Base-by-base conservation (phyloP, 2,888 invertebrate species). In the Leucophenga montana region DNA sequence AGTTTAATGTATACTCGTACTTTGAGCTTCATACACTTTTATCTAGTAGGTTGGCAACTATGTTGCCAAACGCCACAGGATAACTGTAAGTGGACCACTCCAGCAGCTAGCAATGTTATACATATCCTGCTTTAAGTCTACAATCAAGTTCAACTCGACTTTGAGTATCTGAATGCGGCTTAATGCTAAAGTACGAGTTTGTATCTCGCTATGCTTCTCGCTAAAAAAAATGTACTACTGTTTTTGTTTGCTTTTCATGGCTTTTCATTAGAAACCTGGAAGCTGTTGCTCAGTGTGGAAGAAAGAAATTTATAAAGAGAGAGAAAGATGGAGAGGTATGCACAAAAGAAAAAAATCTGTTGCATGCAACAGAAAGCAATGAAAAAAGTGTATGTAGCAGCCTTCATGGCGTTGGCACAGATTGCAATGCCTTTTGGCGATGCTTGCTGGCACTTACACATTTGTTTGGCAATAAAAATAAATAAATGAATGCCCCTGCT, bases 231-330 rank as follows among this genome's bases (percentile, higher is more conserved):
- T 78, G 71, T 72, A 78, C 78, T 77, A 73, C 72, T 74, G 72
- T 73, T 79, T 77, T 83, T 84, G 84, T 78, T 77, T 74, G 82
- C 75, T 75, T 80, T 82, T 82, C n/a, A 82, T 77, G 68, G 77
- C 77, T 83, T 83, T 85, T 83, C 82, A 83, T 85, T 83, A 79
- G 78, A 70, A 72, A 71, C 57, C 31, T 66, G 50, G 18, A 16
- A 54, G 69, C 18, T 18, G 53, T 27, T 18, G 9, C 57, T 64
- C 57, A 57, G 27, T 48, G 46, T 57, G 59, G 39, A 68, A 46
- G 14, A 11, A 22, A 27, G 27, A 18, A 50, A n/a, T n/a, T n/a
- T n/a, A n/a, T n/a, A n/a, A n/a, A n/a, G n/a, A n/a, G n/a, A n/a
- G 20, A 22, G 57, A 14, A 13, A 57, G 46, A 22, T 56, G 56